phyloP scores from a whole-genome alignment of 2,797 vertebrate genomes.

The Ciconia nigra region DNA sequence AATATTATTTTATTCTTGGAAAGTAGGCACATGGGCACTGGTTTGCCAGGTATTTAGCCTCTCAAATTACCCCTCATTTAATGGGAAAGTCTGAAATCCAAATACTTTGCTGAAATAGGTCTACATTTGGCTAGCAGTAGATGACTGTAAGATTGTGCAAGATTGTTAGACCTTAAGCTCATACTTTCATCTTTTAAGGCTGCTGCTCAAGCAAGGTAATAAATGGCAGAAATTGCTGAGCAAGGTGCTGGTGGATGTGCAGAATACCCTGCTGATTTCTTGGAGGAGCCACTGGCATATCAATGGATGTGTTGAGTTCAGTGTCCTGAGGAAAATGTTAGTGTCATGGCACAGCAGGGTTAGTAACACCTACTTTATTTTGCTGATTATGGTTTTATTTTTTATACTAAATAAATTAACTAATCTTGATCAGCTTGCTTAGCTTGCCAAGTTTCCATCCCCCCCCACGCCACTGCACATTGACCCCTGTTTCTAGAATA shows the following conservation, averaged over 20 bases:
- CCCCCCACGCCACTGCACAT: fast-evolving
- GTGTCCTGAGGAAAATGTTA: not conserved
- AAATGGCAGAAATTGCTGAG: not conserved
- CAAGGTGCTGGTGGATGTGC: not conserved
- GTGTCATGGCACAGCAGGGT: not conserved
- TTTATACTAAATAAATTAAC: not conserved
- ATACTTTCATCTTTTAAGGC: not conserved
- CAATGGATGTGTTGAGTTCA: not conserved
- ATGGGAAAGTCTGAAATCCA: not conserved
- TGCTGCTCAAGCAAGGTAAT: not conserved
- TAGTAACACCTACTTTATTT: not conserved
- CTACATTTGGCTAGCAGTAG: not conserved
- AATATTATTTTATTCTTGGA: not conserved
- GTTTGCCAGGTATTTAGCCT: not conserved
- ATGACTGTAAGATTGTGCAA: not conserved
- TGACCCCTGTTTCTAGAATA: not conserved
- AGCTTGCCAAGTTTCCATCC: not conserved
- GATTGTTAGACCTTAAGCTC: not conserved
- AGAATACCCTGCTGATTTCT: not conserved
- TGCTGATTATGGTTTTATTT: not conserved
- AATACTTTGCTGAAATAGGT: not conserved
- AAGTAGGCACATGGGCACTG: not conserved
- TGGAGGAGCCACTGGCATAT: not conserved
- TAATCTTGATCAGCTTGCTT: not conserved
- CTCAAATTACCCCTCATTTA: not conserved